Evolutionary conservation across 2,888 invertebrate genomes (phyloP).

Genomic region (Deladenus siricidicola): DNA sequence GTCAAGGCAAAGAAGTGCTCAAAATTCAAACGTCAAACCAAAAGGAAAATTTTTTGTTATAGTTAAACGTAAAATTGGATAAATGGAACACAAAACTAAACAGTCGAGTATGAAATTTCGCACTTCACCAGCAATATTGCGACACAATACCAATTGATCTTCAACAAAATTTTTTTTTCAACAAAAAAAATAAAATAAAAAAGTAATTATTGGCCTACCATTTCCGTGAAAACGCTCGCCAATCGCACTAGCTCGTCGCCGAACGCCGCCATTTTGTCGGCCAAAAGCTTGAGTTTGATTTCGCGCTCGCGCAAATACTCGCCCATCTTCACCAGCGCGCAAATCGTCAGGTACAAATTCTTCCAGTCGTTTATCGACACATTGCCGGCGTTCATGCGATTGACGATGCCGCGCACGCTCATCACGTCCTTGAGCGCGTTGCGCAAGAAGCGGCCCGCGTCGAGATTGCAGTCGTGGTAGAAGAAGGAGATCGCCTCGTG

Average conservation of each 20-base stretch:
- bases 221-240: slow-evolving; percentile 58
- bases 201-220: slow-evolving; percentile 45
- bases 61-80: too few relatives aligned
- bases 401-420: slow-evolving; percentile 23
- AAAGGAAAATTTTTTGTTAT: too few relatives aligned
- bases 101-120: too few relatives aligned
- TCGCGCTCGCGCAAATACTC: slow-evolving; percentile 23
- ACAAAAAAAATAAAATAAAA: neutral
- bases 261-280: slow-evolving; percentile 14
- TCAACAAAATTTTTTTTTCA: too few relatives aligned
- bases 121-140: too few relatives aligned
- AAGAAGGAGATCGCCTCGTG: slow-evolving; percentile 68
- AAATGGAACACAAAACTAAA: too few relatives aligned
- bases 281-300: slow-evolving; percentile 24
- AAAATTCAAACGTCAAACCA: too few relatives aligned
- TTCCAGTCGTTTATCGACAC: slow-evolving; percentile 30
- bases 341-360: slow-evolving; percentile 27
- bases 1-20: too few relatives aligned
- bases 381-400: slow-evolving; percentile 20
- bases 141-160: too few relatives aligned
- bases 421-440: slow-evolving; percentile 25
- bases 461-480: slow-evolving; percentile 61
- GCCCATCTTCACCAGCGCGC: slow-evolving; percentile 27
- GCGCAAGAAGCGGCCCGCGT: slow-evolving; percentile 62
- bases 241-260: slow-evolving; percentile 21